These are phyloP conservation scores for Mixornis gularis DNA, from an alignment of 2,113 vertebrate genomes.

Conservation along the genomic window DNA sequence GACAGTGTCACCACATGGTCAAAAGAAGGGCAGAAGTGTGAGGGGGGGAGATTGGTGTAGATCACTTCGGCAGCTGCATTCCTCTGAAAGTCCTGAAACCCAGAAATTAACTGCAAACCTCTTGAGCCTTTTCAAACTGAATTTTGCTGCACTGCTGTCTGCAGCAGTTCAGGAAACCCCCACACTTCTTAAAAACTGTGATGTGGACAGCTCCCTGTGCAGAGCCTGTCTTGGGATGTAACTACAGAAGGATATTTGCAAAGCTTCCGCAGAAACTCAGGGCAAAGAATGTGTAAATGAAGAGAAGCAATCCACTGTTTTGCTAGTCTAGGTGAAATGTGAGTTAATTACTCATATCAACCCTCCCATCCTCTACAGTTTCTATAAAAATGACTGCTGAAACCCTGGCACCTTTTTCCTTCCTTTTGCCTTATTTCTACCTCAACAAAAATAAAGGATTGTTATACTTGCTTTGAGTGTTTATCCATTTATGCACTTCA, in stretches of 20 bases:
- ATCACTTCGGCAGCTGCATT: not conserved
- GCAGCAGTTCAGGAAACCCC: not conserved
- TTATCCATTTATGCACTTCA: not conserved
- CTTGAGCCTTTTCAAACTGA: not conserved
- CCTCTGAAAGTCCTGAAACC: not conserved
- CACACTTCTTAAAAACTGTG: not conserved
- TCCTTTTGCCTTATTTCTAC: not conserved
- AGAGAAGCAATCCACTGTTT: not conserved
- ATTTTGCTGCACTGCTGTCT: not conserved
- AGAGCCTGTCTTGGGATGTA: not conserved
- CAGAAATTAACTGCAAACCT: not conserved
- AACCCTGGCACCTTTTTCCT: not conserved
- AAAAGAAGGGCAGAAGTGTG: constrained; percentile 1
- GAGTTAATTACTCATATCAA: not conserved
- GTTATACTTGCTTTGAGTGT: not conserved
- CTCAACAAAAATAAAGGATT: not conserved
- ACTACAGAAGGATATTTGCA: not conserved
- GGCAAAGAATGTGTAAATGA: not conserved
- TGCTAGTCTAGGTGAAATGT: not conserved
- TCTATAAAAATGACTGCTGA: not conserved
- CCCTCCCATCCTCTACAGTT: not conserved
- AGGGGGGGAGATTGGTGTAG: not conserved
- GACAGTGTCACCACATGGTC: not conserved
- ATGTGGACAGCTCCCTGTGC: not conserved
- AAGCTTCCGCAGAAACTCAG: not conserved